Conservation (phyloP, 2,113 vertebrate genomes). For the Spermophilus dauricus region DNA sequence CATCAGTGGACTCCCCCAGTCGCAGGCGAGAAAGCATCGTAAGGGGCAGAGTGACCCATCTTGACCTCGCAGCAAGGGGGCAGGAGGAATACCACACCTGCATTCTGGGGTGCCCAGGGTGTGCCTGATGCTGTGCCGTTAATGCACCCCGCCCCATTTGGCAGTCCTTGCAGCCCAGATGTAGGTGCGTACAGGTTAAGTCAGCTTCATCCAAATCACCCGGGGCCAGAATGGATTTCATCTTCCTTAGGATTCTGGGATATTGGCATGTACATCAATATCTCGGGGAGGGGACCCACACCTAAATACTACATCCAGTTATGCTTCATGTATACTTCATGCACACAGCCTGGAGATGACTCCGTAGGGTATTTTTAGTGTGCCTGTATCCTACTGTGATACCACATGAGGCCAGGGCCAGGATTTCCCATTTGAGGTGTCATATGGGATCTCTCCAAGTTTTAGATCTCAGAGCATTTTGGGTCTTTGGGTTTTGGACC, state of each 20-base stretch:
- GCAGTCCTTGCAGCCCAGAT: fast-evolving
- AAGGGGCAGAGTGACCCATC: background rate
- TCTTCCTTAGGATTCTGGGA: background rate
- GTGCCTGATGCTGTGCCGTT: fast-evolving
- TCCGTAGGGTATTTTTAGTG: background rate
- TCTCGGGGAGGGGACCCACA: background rate
- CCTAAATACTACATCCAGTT: background rate
- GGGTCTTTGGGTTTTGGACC: background rate
- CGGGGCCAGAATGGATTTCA: background rate
- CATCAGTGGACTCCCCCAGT: too few species aligned
- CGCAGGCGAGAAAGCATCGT: background rate
- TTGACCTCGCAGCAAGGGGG: background rate
- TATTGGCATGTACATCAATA: background rate
- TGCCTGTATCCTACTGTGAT: background rate
- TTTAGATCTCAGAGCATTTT: too few species aligned
- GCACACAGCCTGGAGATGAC: background rate
- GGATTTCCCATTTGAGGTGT: too few species aligned
- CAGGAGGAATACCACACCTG: too few species aligned
- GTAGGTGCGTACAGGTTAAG: fast-evolving
- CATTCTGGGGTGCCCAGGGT: fast-evolving
- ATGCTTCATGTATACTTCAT: too few species aligned
- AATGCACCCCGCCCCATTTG: fast-evolving
- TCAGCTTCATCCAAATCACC: too few species aligned
- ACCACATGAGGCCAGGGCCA: background rate
- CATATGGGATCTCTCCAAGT: background rate